Percentiles rank a stretch among this genome's conserved stretches.
Evolutionary conservation across 2,113 vertebrate genomes (phyloP).

Genomic region (Puffinus mauretanicus): DNA sequence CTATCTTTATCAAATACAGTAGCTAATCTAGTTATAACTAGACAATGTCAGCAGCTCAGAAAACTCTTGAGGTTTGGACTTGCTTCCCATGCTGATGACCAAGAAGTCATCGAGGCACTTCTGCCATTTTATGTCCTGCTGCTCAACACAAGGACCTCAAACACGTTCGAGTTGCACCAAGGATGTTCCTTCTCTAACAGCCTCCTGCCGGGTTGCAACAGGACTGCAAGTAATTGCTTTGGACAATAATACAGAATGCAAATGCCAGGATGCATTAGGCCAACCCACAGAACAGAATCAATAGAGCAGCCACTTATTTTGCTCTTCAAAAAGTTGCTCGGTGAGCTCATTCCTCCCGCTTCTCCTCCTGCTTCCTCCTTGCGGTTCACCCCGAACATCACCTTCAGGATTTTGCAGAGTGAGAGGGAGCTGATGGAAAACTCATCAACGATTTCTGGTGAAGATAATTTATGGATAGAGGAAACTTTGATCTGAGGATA

Average conservation of each 20-base stretch:
- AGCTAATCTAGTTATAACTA: neutral
- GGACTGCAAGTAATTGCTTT: neutral
- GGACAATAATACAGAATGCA: neutral
- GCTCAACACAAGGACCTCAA: neutral
- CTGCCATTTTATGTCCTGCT: neutral
- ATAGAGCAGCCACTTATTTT: neutral
- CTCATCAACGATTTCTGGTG: neutral
- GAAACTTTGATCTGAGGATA: neutral
- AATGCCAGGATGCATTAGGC: neutral
- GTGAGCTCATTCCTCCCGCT: neutral
- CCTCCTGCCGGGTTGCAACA: neutral
- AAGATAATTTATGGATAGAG: neutral
- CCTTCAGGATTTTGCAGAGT: neutral
- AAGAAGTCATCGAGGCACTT: neutral
- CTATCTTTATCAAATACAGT: neutral
- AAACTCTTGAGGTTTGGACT: neutral
- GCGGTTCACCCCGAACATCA: neutral
- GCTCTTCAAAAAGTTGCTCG: neutral
- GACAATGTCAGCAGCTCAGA: neutral
- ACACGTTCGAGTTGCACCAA: rapidly evolving
- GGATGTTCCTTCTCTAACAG: neutral
- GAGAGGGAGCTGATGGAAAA: neutral
- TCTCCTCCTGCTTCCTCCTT: neutral
- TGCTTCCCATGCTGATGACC: neutral
- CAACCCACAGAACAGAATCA: neutral